Percentiles rank a stretch among this genome's conserved stretches.
Evolutionary conservation across 2,113 vertebrate genomes (phyloP).

Genomic region (Eurypyga helias): DNA sequence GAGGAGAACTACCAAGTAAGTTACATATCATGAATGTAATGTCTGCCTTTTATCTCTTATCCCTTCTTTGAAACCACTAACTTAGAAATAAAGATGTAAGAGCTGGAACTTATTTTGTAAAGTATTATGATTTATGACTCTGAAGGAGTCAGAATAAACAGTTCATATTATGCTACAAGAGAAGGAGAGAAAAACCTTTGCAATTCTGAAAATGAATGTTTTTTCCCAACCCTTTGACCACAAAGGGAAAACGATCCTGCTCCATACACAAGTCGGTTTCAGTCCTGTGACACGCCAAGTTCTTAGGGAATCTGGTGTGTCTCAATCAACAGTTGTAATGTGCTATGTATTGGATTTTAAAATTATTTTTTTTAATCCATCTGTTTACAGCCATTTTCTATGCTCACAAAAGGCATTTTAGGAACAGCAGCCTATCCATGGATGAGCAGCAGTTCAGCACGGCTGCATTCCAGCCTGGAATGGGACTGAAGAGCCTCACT

Average conservation of each 20-base stretch:
- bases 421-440: neutral
- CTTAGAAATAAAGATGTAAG: neutral
- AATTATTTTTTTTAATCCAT: neutral
- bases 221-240: neutral
- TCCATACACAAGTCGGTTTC: neutral
- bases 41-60: neutral
- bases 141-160: neutral
- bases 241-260: neutral
- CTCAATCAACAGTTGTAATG: neutral
- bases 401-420: neutral
- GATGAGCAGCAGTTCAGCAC: neutral
- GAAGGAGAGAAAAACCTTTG: neutral
- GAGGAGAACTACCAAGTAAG: neutral
- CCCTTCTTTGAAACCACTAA: neutral
- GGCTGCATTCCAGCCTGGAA: neutral
- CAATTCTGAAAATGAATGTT: neutral
- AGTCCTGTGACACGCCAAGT: neutral
- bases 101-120: neutral
- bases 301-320: rapidly evolving
- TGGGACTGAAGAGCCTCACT: neutral
- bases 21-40: neutral
- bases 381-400: neutral
- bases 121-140: neutral
- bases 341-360: neutral
- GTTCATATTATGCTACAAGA: neutral